A percentile compares a stretch with the other conserved stretches of the same genome.
Conservation (phyloP, 1,140 invertebrate species). For the Aphidius ervi region DNA sequence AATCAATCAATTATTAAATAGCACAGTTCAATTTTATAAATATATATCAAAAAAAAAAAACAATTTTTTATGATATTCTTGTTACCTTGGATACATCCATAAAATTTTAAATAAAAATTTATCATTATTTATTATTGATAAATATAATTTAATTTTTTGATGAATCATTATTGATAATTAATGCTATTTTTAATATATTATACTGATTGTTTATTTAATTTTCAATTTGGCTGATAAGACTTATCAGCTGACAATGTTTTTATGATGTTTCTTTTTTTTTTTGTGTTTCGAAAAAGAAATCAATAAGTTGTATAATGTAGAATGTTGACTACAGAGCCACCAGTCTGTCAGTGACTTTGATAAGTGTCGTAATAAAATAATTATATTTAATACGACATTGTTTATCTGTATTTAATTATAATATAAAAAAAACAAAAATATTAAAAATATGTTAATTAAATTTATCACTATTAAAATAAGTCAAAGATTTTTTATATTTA, state of each 20-base stretch:
- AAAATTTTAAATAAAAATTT: not conserved
- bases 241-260: not conserved
- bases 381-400: not conserved
- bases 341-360: slow-evolving; percentile 17
- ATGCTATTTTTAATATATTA: not conserved
- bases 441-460: not conserved
- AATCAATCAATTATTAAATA: not conserved
- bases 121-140: too few species aligned
- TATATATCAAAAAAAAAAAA: too few species aligned
- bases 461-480: not conserved
- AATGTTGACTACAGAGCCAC: slow-evolving; percentile 8
- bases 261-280: too few species aligned
- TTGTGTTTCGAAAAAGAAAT: slow-evolving; percentile 15
- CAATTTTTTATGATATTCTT: not conserved
- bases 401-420: slow-evolving; percentile 3
- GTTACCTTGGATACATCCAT: slow-evolving; percentile 13
- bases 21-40: too few species aligned
- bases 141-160: too few species aligned
- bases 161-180: not conserved
- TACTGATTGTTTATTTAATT: not conserved
- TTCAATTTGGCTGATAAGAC: not conserved
- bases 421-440: not conserved
- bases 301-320: slow-evolving; percentile 19
- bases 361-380: slow-evolving; percentile 13
- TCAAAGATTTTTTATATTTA: not conserved